Evolutionary conservation across 2,888 invertebrate genomes (phyloP).

Genomic region (Spilarctia lutea): DNA sequence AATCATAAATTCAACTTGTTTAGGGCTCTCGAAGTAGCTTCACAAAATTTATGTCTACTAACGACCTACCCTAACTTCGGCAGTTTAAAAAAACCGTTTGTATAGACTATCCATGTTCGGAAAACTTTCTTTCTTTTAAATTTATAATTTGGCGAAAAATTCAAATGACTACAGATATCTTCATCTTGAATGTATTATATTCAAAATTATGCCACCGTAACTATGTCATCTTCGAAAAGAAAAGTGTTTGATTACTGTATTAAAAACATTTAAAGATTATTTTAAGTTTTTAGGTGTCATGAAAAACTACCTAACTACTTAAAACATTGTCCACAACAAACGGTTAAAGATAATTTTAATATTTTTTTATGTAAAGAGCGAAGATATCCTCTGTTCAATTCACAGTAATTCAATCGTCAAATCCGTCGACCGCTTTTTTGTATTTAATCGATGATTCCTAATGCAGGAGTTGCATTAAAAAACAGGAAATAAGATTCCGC

Average conservation of each 20-base stretch:
- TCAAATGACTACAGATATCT: no score
- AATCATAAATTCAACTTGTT: conserved; percentile 14
- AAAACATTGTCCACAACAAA: no score
- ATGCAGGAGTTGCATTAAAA: no score
- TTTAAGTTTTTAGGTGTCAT: no score
- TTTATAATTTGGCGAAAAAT: no score
- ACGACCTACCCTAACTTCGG: neutral
- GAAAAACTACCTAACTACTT: no score
- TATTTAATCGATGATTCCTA: neutral
- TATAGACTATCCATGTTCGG: neutral
- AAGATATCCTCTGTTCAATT: neutral
- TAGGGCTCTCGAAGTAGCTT: neutral
- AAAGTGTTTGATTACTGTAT: no score
- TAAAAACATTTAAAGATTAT: no score
- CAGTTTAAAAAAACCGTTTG: neutral
- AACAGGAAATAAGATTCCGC: no score
- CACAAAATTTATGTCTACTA: neutral
- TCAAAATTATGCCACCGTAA: no score
- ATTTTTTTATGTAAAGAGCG: neutral
- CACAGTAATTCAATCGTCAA: neutral
- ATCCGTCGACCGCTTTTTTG: neutral
- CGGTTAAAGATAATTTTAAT: neutral
- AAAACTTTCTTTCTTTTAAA: neutral
- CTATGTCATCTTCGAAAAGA: no score
- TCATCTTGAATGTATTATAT: no score